Percentiles rank a stretch among this genome's conserved stretches.
Evolutionary conservation across 2,888 invertebrate genomes (phyloP).

Genomic region (Thysanoteuthis rhombus): DNA sequence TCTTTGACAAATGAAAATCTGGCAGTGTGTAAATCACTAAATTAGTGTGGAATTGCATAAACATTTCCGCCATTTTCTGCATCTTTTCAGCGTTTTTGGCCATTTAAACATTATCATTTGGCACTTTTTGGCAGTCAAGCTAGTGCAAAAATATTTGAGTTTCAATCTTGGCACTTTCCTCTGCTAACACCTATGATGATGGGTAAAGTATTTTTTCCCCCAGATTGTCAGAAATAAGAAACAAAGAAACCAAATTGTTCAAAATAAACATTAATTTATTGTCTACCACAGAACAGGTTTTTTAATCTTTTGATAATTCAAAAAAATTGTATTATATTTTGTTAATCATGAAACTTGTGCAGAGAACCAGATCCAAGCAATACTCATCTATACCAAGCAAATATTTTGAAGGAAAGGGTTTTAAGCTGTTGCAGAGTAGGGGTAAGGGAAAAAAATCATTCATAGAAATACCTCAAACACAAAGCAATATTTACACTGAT

Average conservation of each 20-base stretch:
- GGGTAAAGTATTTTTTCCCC: no score
- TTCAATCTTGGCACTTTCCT: no score
- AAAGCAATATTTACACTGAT: background rate
- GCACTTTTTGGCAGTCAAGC: no score
- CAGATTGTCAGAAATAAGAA: background rate
- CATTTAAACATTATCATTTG: no score
- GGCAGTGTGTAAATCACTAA: no score
- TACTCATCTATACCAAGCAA: background rate
- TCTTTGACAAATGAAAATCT: no score
- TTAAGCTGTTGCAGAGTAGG: background rate
- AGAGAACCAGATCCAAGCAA: background rate
- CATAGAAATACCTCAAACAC: background rate
- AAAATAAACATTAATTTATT: conserved; percentile 12
- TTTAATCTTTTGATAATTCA: no score
- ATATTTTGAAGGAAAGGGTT: background rate
- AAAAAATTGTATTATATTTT: background rate
- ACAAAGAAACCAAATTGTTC: background rate
- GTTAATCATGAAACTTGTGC: background rate
- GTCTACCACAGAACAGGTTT: background rate
- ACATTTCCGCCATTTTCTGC: no score
- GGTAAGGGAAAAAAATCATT: background rate
- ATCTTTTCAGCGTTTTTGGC: no score
- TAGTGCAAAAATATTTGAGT: no score
- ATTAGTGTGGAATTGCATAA: no score
- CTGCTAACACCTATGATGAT: no score